Conservation (phyloP, 2,888 invertebrate species). For the Drosophila acutilabella region DNA sequence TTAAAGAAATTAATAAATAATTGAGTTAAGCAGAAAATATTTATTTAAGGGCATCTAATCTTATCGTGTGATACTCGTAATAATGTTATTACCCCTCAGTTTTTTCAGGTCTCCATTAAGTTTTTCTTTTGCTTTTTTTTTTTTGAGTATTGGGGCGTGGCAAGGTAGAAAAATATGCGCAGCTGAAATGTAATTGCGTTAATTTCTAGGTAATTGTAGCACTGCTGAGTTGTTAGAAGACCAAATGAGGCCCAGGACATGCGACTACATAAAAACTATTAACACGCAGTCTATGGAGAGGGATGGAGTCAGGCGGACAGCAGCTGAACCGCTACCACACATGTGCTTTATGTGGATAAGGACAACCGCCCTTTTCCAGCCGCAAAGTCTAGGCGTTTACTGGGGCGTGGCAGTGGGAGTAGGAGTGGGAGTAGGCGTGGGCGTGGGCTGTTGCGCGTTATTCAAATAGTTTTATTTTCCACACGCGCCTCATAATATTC, state of each 20-base stretch:
- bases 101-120: not conserved
- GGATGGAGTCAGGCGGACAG: not conserved
- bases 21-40: too few species aligned
- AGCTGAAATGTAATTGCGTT: slow-evolving; percentile 72
- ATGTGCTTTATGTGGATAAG: slow-evolving; percentile 18
- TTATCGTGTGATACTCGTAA: slow-evolving; percentile 13
- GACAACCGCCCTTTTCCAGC: not conserved
- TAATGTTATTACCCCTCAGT: slow-evolving; percentile 27
- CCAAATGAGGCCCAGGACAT: slow-evolving; percentile 52
- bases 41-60: not conserved
- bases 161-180: slow-evolving; percentile 34
- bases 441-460: slow-evolving; percentile 63
- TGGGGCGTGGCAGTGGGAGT: slow-evolving; percentile 16
- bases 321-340: slow-evolving; percentile 15
- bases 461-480: slow-evolving; percentile 76
- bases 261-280: slow-evolving; percentile 64
- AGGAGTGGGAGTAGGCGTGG: slow-evolving; percentile 19
- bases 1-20: not conserved
- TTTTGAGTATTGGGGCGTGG: slow-evolving; percentile 12
- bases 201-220: slow-evolving; percentile 76
- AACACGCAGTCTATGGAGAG: slow-evolving; percentile 54
- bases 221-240: slow-evolving; percentile 28
- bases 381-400: slow-evolving; percentile 4
- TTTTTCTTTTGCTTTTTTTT: not conserved
- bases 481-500: slow-evolving; percentile 52